A percentile compares a stretch with the other conserved stretches of the same genome.
Evolutionary conservation across 1,140 invertebrate genomes (phyloP).

Genomic region (Catajapyx aquilonaris): DNA sequence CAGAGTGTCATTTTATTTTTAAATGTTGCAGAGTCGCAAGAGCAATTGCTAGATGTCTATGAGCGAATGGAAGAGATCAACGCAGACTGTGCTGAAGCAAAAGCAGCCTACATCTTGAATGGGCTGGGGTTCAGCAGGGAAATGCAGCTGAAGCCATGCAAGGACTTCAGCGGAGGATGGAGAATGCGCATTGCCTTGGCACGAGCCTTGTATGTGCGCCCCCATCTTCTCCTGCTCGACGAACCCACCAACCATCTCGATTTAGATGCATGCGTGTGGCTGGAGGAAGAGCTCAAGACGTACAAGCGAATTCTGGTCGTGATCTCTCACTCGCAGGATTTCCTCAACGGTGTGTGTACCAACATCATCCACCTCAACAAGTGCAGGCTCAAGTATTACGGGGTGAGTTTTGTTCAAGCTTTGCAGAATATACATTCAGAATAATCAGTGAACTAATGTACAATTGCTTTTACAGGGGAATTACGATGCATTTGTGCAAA

Average conservation of each 20-base stretch:
- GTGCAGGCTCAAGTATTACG: slow-evolving; percentile 84
- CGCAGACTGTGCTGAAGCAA: slow-evolving; percentile 81
- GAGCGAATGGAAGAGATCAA: slow-evolving; percentile 92
- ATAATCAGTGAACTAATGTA: no score
- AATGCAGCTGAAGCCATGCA: slow-evolving; percentile 81
- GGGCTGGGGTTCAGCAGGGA: slow-evolving; percentile 89
- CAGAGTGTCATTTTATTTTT: no score
- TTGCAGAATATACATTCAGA: no score
- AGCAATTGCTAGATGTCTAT: slow-evolving; percentile 93
- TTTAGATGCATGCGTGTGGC: slow-evolving; percentile 94
- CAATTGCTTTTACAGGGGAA: slow-evolving; percentile 54
- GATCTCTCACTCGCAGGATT: slow-evolving; percentile 99
- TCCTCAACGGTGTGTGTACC: slow-evolving; percentile 96
- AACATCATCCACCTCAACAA: slow-evolving; percentile 95
- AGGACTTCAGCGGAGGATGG: slow-evolving; percentile 95
- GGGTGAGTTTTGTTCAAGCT: slow-evolving; percentile 33
- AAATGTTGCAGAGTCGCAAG: slow-evolving; percentile 50
- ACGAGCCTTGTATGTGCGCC: slow-evolving; percentile 60
- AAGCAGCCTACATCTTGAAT: slow-evolving; percentile 83
- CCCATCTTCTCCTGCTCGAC: slow-evolving; percentile 82
- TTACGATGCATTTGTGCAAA: slow-evolving; percentile 88
- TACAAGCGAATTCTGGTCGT: slow-evolving; percentile 96
- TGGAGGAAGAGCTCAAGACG: slow-evolving; percentile 90
- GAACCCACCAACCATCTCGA: slow-evolving; percentile 99
- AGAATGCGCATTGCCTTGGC: slow-evolving; percentile 98